Evolutionary conservation across 2,797 vertebrate genomes (phyloP), one percentile per base, ranked within the genome.

Genomic region (Cynopterus sphinx): DNA sequence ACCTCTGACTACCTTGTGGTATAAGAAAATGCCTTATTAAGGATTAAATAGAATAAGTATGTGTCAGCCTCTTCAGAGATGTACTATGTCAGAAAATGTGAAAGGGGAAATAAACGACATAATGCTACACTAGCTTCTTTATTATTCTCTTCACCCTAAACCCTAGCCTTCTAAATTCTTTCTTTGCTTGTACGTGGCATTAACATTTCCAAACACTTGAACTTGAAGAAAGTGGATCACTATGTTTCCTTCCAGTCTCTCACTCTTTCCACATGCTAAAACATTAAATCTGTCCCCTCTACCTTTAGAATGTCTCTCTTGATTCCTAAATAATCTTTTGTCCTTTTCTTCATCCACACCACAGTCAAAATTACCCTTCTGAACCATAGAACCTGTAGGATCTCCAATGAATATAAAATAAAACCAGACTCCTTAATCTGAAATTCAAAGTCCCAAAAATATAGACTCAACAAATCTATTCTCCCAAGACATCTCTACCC

Each of bases 241-340:
- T 65, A 17, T 57, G 31, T 9, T 39, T 75, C 53, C 11, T 81
- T 81, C 28, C 65, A 41, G 16, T 82, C n/a, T 4, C 3, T 93
- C 59, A 9, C 19, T 57, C n/a, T 79, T 46, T 22, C 24, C 3
- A 6, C 33, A 10, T 21, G 33, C n/a, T 84, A 68, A 94, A 22
- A 87, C 26, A 75, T 57, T 21, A 88, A 71, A 91, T 79, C 55
- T 92, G n/a, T 73, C 16, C 26, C 51, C 43, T 94, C 71, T 13
- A 84, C 17, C 31, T 87, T 51, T 59, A 53, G 33, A 57, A 59
- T 41, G 15, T 70, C 43, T 86, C 51, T 87, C 49, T 73, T 55
- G 8, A n/a, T 91, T 93, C 74, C 78, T 81, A 55, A 89, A 24
- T 46, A 88, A 12, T 85, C 39, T n/a, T 94, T 81, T 70, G 26